Evolutionary conservation across 2,797 vertebrate genomes (phyloP).

Genomic region (Spatula clypeata): DNA sequence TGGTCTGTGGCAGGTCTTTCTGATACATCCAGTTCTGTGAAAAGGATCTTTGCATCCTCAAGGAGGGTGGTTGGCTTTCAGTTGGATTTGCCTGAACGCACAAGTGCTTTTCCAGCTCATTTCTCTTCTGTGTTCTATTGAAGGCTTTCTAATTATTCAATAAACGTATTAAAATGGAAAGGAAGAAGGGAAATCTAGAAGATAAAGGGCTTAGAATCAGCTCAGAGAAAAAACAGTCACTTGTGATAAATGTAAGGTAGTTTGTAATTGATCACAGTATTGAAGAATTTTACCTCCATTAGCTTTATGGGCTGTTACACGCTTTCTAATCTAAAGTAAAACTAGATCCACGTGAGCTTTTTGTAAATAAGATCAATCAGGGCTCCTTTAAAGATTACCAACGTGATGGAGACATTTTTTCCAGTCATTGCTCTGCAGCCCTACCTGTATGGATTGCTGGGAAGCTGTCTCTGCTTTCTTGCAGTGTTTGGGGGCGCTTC

Average conservation of each 20-base stretch:
- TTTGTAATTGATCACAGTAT: slow-evolving; percentile 55
- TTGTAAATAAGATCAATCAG: slow-evolving; percentile 68
- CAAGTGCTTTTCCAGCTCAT: background rate
- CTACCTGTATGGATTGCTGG: background rate
- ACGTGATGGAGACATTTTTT: slow-evolving; percentile 34
- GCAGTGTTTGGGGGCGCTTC: background rate
- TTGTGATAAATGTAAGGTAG: slow-evolving; percentile 61
- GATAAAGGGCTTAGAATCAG: slow-evolving; percentile 53
- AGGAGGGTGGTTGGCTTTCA: background rate
- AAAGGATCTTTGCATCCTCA: background rate
- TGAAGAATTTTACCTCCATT: slow-evolving; percentile 59
- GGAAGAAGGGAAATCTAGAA: background rate
- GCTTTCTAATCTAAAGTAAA: slow-evolving; percentile 32
- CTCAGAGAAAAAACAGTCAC: slow-evolving; percentile 56
- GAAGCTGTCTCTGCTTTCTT: background rate
- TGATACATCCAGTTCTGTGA: background rate
- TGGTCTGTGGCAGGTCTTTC: background rate
- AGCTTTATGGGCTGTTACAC: slow-evolving; percentile 25
- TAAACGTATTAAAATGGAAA: background rate
- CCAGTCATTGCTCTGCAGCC: background rate
- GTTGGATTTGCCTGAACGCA: background rate
- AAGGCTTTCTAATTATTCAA: slow-evolving; percentile 40
- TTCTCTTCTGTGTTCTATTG: background rate
- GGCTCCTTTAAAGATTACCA: slow-evolving; percentile 17
- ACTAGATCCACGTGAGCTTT: slow-evolving; percentile 20